Evolutionary conservation across 2,797 vertebrate genomes (phyloP), one percentile per base, ranked within the genome.

Genomic region (Echeneis naucrates): DNA sequence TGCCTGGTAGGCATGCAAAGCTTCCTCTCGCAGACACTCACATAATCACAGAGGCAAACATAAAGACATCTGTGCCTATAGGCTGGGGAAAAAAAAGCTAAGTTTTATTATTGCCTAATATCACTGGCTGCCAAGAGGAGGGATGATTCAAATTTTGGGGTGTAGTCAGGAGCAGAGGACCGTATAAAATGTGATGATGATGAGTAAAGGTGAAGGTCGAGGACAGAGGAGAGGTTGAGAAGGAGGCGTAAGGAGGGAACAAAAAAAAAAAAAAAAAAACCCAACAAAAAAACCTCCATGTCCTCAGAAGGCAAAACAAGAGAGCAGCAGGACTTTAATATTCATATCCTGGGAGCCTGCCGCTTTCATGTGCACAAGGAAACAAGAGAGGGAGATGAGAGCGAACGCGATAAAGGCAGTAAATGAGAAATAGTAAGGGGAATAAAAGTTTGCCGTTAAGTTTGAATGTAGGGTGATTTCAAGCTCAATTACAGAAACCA

Each of bases 271-370:
- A 37, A 38, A 24, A 53, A 60, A 44, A 47, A 35, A 42, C 30
- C n/a, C n/a, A 38, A 67, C 65, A 27, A 44, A 63, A 72, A n/a
- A n/a, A n/a, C n/a, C n/a, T n/a, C n/a, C 33, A 1, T 78, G 33
- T 51, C 82, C 80, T 86, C 66, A 81, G 89, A 86, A 87, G 48
- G 72, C 58, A 86, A 80, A 88, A 91, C 82, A 82, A 77, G 76
- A 78, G 54, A 59, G 62, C 52, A 35, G 77, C 68, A 23, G 42
- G 75, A 63, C 66, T 84, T 89, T 85, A 90, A 92, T 90, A 92
- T 91, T 91, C 89, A 92, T 80, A 75, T 83, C 64, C 57, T 50
- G 65, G 57, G 72, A 71, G 48, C 52, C 68, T 32, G 62, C 60
- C 27, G 26, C 81, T 88, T 88, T 87, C 84, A 86, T 80, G 80